phyloP scores from a whole-genome alignment of 2,797 vertebrate species.

The Chromis chromis region DNA sequence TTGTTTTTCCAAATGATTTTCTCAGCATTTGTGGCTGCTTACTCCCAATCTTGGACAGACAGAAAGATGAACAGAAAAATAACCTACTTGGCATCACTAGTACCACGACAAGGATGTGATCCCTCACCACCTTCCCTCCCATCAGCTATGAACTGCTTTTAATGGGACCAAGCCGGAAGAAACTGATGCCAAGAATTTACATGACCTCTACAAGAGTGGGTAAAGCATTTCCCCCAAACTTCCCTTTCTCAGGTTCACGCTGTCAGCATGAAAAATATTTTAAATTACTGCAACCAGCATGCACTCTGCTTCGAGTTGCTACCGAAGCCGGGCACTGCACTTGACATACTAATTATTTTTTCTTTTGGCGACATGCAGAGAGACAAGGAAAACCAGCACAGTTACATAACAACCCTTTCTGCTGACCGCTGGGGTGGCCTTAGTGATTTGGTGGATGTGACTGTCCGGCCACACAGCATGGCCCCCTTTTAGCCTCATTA shows the following conservation, averaged over 20 bases:
- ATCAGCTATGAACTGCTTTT: too few species aligned
- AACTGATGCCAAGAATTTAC: not conserved
- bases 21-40: too few species aligned
- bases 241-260: not conserved
- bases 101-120: too few species aligned
- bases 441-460: conserved; percentile 50
- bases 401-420: conserved; percentile 61
- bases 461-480: conserved; percentile 31
- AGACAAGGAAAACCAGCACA: conserved; percentile 52
- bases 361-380: conserved; percentile 27
- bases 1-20: too few species aligned
- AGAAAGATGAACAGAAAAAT: not conserved
- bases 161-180: too few species aligned
- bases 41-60: too few species aligned
- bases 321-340: not conserved
- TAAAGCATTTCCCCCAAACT: not conserved
- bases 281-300: not conserved
- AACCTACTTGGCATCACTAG: too few species aligned
- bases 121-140: too few species aligned
- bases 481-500: conserved; percentile 33
- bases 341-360: conserved; percentile 41
- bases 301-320: conserved; percentile 8
- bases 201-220: not conserved
- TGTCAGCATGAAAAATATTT: conserved; percentile 16
- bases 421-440: conserved; percentile 51